Evolutionary conservation across 1,140 invertebrate species (phyloP).

Genomic region (Bradysia coprophila): DNA sequence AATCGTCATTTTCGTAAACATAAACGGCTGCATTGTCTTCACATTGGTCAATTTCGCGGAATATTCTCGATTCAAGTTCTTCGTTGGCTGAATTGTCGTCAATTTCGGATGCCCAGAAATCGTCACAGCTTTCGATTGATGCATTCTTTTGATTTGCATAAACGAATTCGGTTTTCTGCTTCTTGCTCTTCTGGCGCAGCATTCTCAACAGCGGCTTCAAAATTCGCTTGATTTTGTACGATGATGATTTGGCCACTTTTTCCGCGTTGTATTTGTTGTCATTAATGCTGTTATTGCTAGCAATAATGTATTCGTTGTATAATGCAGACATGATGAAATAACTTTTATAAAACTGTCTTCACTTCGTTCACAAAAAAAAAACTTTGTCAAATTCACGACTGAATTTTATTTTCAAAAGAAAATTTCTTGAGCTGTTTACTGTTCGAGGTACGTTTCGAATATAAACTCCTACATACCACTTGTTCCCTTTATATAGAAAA

Average conservation of each 20-base stretch:
- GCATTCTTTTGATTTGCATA: slow-evolving; percentile 8
- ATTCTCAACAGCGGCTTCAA: slow-evolving; percentile 23
- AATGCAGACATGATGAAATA: slow-evolving; percentile 26
- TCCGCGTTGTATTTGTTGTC: slow-evolving; percentile 31
- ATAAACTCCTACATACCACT: neutral
- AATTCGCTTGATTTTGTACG: slow-evolving; percentile 34
- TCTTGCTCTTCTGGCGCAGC: slow-evolving; percentile 1
- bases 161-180: slow-evolving; percentile 1
- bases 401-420: neutral
- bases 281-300: slow-evolving; percentile 31
- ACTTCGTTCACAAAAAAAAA: neutral
- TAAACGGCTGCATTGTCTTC: slow-evolving; percentile 34
- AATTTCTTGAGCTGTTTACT: neutral
- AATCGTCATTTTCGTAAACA: slow-evolving; percentile 33
- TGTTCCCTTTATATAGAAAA: neutral
- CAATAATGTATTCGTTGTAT: slow-evolving; percentile 31
- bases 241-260: slow-evolving; percentile 23
- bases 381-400: too few species aligned
- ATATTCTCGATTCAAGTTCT: slow-evolving; percentile 33
- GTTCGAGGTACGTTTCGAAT: neutral
- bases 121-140: slow-evolving; percentile 7
- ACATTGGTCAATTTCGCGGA: slow-evolving; percentile 34
- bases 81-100: slow-evolving; percentile 43
- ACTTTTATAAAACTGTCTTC: neutral
- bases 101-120: slow-evolving; percentile 24